A percentile compares a stretch with the other conserved stretches of the same genome.
These are phyloP conservation scores for Arrhopalites spinosus DNA, from an alignment of 2,888 invertebrate genomes.

Conservation along the genomic window DNA sequence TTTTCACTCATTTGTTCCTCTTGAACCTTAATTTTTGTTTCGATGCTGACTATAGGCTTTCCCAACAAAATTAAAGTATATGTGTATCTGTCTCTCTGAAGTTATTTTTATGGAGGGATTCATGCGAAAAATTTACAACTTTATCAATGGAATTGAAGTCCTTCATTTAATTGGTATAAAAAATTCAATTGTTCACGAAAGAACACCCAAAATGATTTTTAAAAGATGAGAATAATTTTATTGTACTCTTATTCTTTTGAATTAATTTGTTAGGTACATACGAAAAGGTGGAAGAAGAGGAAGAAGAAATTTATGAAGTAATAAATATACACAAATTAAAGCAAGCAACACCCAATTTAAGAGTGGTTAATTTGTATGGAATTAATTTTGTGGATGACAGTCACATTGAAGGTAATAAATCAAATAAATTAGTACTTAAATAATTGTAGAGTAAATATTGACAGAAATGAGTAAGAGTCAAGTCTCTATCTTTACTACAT, in stretches of 20 bases:
- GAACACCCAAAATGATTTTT: too few species aligned
- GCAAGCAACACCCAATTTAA: slow-evolving; percentile 94
- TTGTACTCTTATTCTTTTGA: neutral
- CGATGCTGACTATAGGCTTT: slow-evolving; percentile 91
- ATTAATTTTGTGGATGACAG: slow-evolving; percentile 98
- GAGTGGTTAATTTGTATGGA: slow-evolving; percentile 97
- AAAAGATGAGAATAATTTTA: too few species aligned
- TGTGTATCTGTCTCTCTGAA: slow-evolving; percentile 96
- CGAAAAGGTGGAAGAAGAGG: slow-evolving; percentile 96
- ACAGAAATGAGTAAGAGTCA: too few species aligned
- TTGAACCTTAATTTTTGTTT: too few species aligned
- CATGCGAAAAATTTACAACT: slow-evolving; percentile 99
- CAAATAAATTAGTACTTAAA: too few species aligned
- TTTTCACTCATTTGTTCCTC: too few species aligned
- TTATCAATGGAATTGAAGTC: slow-evolving; percentile 96
- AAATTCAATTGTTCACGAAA: too few species aligned
- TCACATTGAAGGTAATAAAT: slow-evolving; percentile 97
- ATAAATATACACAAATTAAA: slow-evolving; percentile 99
- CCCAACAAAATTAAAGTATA: slow-evolving; percentile 92
- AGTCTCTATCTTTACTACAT: too few species aligned
- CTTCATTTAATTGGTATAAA: slow-evolving; percentile 87
- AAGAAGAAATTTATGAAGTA: slow-evolving; percentile 98
- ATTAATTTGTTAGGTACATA: slow-evolving; percentile 74
- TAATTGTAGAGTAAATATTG: too few species aligned
- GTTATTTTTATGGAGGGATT: slow-evolving; percentile 99